These are phyloP conservation scores for Adineta ricciae DNA, from an alignment of 2,888 invertebrate species.

Conservation along the genomic window DNA sequence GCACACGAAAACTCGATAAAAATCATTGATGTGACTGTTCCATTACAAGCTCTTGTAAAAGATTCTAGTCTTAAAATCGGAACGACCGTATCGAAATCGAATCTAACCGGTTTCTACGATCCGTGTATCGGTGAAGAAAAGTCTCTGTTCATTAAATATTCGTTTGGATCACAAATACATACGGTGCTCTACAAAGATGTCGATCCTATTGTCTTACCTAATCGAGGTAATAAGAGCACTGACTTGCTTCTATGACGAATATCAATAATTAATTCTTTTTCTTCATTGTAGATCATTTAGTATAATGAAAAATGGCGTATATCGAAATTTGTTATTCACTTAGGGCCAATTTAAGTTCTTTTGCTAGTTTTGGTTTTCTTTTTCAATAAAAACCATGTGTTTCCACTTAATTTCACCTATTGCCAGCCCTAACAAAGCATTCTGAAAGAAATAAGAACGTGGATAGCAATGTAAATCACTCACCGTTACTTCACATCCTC, in stretches of 20 bases:
- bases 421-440: too few species aligned
- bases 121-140: constrained; percentile 33
- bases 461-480: too few species aligned
- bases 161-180: constrained; percentile 20
- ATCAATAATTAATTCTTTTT: background rate
- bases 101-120: constrained; percentile 33
- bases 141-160: constrained; percentile 28
- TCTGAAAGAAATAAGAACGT: too few species aligned
- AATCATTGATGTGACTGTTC: constrained; percentile 80
- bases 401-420: background rate
- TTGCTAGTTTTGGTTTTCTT: background rate
- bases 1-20: constrained; percentile 26
- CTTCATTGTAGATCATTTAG: background rate
- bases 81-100: constrained; percentile 29
- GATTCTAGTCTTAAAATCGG: constrained; percentile 57
- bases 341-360: background rate
- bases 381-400: background rate
- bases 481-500: too few species aligned
- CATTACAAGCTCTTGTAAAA: constrained; percentile 80
- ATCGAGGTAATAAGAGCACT: background rate
- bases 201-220: constrained; percentile 24
- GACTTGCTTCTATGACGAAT: background rate
- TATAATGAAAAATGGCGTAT: background rate
- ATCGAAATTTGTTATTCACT: background rate
- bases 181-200: constrained; percentile 12